Percentiles rank a stretch among this genome's conserved stretches.
phyloP scores from a whole-genome alignment of 2,113 vertebrate species.

The Mobula hypostoma region DNA sequence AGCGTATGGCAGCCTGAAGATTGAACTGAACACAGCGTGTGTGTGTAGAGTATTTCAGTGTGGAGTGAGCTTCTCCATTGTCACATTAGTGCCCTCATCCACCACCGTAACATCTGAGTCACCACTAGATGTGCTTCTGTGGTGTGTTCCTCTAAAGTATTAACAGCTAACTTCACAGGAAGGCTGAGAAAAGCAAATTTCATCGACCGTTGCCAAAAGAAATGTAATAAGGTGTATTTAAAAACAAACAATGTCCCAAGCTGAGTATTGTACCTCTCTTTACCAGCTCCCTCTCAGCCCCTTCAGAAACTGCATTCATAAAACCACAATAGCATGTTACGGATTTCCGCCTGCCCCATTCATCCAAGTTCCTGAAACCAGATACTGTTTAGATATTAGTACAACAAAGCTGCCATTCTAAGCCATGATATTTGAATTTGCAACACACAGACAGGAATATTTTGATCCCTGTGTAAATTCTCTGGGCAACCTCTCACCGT shows the following conservation, averaged over 20 bases:
- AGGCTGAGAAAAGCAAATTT: background rate
- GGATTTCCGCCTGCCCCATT: background rate
- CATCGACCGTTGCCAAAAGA: no score
- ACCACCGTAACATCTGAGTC: background rate
- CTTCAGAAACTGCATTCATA: background rate
- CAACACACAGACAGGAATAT: background rate
- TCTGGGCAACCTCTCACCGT: background rate
- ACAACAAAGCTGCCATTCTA: background rate
- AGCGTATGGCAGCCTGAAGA: no score
- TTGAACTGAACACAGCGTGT: no score
- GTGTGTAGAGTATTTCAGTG: no score
- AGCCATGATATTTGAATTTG: background rate
- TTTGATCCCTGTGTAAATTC: slow-evolving; percentile 5
- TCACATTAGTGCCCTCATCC: background rate
- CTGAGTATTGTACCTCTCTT: background rate
- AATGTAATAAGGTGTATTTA: background rate
- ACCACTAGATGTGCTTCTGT: background rate
- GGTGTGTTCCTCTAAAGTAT: background rate
- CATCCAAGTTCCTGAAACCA: background rate
- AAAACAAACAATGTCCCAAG: background rate
- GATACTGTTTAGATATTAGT: background rate
- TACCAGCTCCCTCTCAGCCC: background rate
- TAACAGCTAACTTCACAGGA: background rate
- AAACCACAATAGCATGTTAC: background rate
- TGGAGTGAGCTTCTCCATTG: no score